Percentiles rank a stretch among this genome's conserved stretches.
Conservation (phyloP, 2,888 invertebrate genomes). For the Epistrophe grossulariae region DNA sequence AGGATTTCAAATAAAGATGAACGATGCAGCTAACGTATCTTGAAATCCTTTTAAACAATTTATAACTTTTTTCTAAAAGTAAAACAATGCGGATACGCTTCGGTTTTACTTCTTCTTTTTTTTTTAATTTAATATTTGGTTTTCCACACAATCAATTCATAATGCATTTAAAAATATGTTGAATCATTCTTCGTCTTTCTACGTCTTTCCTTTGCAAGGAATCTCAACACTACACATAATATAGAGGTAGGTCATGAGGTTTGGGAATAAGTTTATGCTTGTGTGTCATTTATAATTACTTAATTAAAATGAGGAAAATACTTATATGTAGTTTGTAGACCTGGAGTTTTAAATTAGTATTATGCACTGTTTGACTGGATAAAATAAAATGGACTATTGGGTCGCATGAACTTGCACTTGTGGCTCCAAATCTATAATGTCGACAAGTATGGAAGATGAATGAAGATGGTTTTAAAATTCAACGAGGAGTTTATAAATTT, state of each 20-base stretch:
- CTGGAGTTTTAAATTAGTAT: background rate
- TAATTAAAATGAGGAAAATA: background rate
- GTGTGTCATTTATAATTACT: background rate
- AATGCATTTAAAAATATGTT: conserved; percentile 14
- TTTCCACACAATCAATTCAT: conserved; percentile 5
- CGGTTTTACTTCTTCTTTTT: background rate
- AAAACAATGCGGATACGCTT: background rate
- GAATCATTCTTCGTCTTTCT: background rate
- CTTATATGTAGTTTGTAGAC: background rate
- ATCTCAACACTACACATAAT: background rate
- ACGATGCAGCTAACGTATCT: conserved; percentile 35
- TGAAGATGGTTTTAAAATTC: too few species aligned
- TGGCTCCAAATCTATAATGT: too few species aligned
- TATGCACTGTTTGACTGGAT: background rate
- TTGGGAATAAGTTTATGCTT: conserved; percentile 2
- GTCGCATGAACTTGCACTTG: too few species aligned
- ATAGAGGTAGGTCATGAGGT: background rate
- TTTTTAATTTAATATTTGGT: background rate
- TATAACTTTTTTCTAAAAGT: conserved; percentile 46
- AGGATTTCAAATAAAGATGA: background rate
- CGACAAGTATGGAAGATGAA: too few species aligned
- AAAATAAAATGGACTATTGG: background rate
- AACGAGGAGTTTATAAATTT: too few species aligned
- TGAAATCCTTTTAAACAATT: conserved; percentile 59
- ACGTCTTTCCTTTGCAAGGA: background rate